Percentiles rank a stretch among this genome's conserved stretches.
These are phyloP conservation scores for Syngnathus scovelli DNA, from an alignment of 2,113 vertebrate genomes.

Conservation along the genomic window DNA sequence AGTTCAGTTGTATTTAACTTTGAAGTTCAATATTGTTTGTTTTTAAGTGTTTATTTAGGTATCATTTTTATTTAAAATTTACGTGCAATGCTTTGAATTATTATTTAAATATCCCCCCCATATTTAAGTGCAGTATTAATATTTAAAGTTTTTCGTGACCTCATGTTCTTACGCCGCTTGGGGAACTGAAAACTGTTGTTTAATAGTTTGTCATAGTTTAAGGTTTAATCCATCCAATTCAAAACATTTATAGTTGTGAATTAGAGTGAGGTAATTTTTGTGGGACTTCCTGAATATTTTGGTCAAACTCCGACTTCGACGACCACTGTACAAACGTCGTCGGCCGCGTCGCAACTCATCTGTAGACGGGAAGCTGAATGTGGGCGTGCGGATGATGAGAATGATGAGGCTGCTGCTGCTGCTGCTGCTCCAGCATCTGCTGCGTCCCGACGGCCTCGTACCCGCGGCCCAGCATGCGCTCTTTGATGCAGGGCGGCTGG, in stretches of 20 bases:
- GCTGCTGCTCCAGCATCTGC: constrained; percentile 87
- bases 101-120: background rate
- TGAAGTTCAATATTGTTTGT: background rate
- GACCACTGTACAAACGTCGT: background rate
- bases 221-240: too few relatives aligned
- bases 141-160: background rate
- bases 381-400: constrained; percentile 50
- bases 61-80: background rate
- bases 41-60: background rate
- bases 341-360: constrained; percentile 66
- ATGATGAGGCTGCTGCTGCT: constrained; percentile 57
- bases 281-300: background rate
- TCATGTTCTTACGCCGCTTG: too few relatives aligned
- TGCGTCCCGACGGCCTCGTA: constrained; percentile 87
- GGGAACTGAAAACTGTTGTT: too few relatives aligned
- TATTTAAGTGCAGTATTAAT: background rate
- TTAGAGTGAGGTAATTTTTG: background rate
- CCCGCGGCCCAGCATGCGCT: constrained; percentile 94
- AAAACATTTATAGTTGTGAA: too few relatives aligned
- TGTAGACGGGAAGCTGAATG: constrained; percentile 91
- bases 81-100: background rate
- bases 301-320: background rate
- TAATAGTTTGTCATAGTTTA: too few relatives aligned
- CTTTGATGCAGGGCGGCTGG: constrained; percentile 95
- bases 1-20: background rate